Evolutionary conservation across 2,888 invertebrate species (phyloP), one percentile per base, ranked within the genome.

Genomic region (Pseudoips prasinana): DNA sequence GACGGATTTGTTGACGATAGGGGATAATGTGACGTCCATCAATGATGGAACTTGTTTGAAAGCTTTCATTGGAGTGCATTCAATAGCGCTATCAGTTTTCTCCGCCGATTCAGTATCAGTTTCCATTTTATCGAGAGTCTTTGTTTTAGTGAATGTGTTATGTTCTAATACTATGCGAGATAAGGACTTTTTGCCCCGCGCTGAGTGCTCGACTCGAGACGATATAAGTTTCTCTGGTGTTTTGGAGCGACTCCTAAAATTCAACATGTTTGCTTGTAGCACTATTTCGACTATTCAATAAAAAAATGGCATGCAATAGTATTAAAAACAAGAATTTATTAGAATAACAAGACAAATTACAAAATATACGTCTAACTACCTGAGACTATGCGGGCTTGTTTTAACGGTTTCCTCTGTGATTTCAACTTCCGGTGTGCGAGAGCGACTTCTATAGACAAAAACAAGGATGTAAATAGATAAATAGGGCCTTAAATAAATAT

Each of bases 181-280:
- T 1, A 89, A 56, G 0, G 89, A 76, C 50, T 83, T 89, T 33
- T 75, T 84, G 31, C 56, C 47, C 37, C 70, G 71, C 8, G 62
- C 59, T 1, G 73, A 54, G 1, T 61, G 63, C 18, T 84, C 86
- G 23, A 64, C 50, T 46, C 73, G 81, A 1, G 84, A 77, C 1
- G 86, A 75, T 60, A 82, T 69, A 1, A 77, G 38, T 50, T 83
- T 86, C 39, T 88, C 89, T 5, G 89, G 89, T 1, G 89, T 89
- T 58, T 81, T 87, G 1, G 85, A 73, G 9, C 83, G 74, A 48
- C 76, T 77, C 35, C 87, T 88, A 50, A 20, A 68, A 66, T n/a
- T n/a, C n/a, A n/a, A n/a, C n/a, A n/a, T n/a, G n/a, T n/a, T n/a
- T n/a, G n/a, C n/a, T n/a, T n/a, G n/a, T n/a, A n/a, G n/a, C n/a